Evolutionary conservation across 2,888 invertebrate genomes (phyloP), one percentile per base, ranked within the genome.

Genomic region (Lampropteryx suffumata): DNA sequence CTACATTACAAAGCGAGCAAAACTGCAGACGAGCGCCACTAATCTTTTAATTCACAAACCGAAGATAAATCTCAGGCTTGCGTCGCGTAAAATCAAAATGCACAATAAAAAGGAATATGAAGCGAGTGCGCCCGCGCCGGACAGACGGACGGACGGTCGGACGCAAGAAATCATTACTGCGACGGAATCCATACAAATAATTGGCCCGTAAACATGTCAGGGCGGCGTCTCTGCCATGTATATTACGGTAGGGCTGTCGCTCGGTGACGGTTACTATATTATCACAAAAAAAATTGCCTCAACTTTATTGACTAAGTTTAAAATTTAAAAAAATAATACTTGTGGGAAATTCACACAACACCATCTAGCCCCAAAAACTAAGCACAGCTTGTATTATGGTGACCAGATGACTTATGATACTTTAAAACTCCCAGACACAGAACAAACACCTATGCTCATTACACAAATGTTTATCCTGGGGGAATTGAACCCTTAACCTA

Each of bases 151-250:
- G 40, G 51, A 54, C 71, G 61, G 71, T 57, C 73, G 69, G 76
- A 74, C 78, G 76, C 88, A 88, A 90, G 89, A 90, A 90, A 90
- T 89, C 89, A 89, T 90, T 89, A 89, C 82, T 85, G 88, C 80
- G 71, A 71, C 71, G 85, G 86, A 87, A 86, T 86, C 89, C 88
- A 89, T 89, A 90, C 90, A 90, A 90, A 90, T 90, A 90, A 90
- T 90, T 90, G 90, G 90, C 76, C 90, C 88, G 90, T 90, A 90
- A 90, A 90, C 86, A 90, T 90, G 90, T 90, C 90, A 89, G 73
- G 78, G 86, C 88, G 90, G 89, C 86, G 82, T 84, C 86, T 88
- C 77, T 87, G 66, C 86, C 85, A 86, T 88, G 89, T 88, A 86
- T 88, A 87, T 88, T 85, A 80, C 64, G 40, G 50, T 72, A 89